phyloP scores from a whole-genome alignment of 2,113 vertebrate species.

The Dolichallabes microphthalmus region DNA sequence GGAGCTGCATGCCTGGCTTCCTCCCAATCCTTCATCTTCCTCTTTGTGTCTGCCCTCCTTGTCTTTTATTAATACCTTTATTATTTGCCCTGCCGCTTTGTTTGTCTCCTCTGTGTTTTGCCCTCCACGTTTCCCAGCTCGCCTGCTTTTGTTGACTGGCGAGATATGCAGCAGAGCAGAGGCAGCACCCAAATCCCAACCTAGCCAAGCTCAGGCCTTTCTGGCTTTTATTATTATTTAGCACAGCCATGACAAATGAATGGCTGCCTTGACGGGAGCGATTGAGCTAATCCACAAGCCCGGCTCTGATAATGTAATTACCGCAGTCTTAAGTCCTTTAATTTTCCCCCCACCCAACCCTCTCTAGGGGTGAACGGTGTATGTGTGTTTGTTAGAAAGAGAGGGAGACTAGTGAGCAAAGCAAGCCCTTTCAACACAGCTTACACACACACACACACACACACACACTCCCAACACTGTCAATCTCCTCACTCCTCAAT shows the following conservation, averaged over 20 bases:
- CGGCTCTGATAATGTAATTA: conserved; percentile 99
- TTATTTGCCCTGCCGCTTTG: conserved; percentile 90
- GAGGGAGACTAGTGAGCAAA: conserved; percentile 60
- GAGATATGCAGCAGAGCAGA: conserved; percentile 90
- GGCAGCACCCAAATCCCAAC: conserved; percentile 84
- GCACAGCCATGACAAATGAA: conserved; percentile 89
- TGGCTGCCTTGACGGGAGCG: conserved; percentile 95
- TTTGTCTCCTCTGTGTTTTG: conserved; percentile 71
- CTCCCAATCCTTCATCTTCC: conserved; percentile 93
- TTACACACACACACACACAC: conserved; percentile 54
- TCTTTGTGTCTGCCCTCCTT: conserved; percentile 75
- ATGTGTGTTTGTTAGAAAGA: conserved; percentile 43
- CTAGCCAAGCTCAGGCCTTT: conserved; percentile 89
- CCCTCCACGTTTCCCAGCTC: conserved; percentile 72
- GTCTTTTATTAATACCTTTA: conserved; percentile 79
- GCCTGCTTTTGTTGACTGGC: conserved; percentile 88
- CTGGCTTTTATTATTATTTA: conserved; percentile 72
- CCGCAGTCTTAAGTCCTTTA: conserved; percentile 97
- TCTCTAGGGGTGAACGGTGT: conserved; percentile 79
- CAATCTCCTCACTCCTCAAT: conserved; percentile 95
- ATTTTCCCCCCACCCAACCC: conserved; percentile 87
- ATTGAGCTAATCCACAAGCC: conserved; percentile 97
- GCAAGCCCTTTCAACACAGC: conserved; percentile 82
- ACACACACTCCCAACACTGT: conserved; percentile 74
- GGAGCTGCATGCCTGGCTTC: conserved; percentile 69